Evolutionary conservation across 2,113 vertebrate genomes (phyloP).

Genomic region (Nerophis lumbriciformis): DNA sequence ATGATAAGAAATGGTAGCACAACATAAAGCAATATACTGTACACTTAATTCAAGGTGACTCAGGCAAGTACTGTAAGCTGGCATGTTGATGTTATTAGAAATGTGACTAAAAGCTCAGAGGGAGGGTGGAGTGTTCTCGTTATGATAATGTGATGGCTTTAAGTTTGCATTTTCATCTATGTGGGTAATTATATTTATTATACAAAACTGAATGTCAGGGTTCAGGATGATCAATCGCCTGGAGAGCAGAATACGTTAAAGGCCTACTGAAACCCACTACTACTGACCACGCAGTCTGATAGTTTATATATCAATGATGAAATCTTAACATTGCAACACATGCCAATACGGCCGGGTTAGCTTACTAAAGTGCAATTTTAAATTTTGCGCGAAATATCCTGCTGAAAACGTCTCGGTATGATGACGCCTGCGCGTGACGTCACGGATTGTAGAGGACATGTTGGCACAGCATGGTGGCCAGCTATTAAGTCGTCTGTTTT

Average conservation of each 20-base stretch:
- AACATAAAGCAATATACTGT: neutral
- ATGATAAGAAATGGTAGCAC: conserved; percentile 3
- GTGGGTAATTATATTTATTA: neutral
- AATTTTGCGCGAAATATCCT: too few relatives aligned
- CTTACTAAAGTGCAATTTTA: too few relatives aligned
- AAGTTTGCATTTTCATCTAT: neutral
- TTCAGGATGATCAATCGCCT: neutral
- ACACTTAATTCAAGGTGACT: conserved; percentile 27
- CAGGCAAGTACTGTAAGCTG: conserved; percentile 2
- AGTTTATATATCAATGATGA: too few relatives aligned
- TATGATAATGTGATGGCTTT: conserved; percentile 13
- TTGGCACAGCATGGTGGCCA: too few relatives aligned
- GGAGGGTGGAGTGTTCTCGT: conserved; percentile 13
- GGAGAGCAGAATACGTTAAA: neutral
- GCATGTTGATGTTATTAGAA: conserved; percentile 3
- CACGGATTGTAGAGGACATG: too few relatives aligned
- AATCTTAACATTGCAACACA: too few relatives aligned
- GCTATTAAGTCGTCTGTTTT: too few relatives aligned
- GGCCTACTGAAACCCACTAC: too few relatives aligned
- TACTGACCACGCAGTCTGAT: too few relatives aligned
- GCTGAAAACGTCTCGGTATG: too few relatives aligned
- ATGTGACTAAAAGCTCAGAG: conserved; percentile 10
- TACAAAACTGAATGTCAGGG: conserved; percentile 5
- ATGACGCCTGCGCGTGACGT: too few relatives aligned
- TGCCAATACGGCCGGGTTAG: too few relatives aligned